Evolutionary conservation across 2,797 vertebrate genomes (phyloP).

Genomic region (Ptychadena robeensis): DNA sequence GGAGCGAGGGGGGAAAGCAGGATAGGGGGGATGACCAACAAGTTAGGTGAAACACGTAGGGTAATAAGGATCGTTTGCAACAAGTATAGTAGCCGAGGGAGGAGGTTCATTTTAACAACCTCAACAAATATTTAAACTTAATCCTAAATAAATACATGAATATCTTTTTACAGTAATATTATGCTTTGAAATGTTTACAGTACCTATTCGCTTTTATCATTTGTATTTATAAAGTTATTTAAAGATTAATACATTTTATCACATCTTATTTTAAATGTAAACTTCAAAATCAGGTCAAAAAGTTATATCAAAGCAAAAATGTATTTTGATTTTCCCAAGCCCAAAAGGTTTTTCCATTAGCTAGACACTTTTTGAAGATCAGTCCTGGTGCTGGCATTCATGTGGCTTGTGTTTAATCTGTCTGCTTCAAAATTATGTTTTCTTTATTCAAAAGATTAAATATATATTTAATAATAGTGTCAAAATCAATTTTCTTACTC

Average conservation of each 20-base stretch:
- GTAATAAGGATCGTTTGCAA: too few relatives aligned
- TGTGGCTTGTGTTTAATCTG: conserved; percentile 49
- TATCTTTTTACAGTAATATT: background rate
- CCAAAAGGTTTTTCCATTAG: conserved; percentile 50
- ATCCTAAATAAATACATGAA: too few relatives aligned
- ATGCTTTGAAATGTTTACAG: background rate
- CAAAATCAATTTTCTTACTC: conserved; percentile 42
- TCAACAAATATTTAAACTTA: too few relatives aligned
- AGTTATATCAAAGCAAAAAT: conserved; percentile 37
- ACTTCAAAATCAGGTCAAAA: background rate
- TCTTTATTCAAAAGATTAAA: conserved; percentile 20
- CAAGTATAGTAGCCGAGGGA: too few relatives aligned
- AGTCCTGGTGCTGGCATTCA: conserved; percentile 41
- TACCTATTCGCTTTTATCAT: background rate
- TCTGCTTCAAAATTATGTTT: conserved; percentile 25
- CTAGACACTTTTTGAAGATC: conserved; percentile 27
- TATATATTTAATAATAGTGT: conserved; percentile 51
- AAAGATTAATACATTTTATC: too few relatives aligned
- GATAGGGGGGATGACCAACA: too few relatives aligned
- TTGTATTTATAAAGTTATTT: background rate
- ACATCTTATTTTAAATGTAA: too few relatives aligned
- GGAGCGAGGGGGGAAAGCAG: too few relatives aligned
- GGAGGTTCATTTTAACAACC: too few relatives aligned
- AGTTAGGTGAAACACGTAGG: too few relatives aligned
- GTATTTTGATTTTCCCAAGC: conserved; percentile 27